phyloP scores from a whole-genome alignment of 2,888 invertebrate species.

The Gari tellinella region DNA sequence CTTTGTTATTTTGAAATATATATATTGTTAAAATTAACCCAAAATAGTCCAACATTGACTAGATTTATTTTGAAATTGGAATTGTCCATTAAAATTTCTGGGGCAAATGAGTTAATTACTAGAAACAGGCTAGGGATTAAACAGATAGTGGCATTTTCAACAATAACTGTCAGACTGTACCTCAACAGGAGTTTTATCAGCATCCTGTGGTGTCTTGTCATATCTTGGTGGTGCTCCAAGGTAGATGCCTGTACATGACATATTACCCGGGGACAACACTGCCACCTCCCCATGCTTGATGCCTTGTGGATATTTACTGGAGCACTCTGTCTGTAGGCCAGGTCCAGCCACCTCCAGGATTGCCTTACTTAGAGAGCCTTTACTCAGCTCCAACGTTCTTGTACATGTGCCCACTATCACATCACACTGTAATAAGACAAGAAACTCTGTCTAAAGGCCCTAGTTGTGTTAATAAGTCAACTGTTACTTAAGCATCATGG shows the following conservation, averaged over 20 bases:
- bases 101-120: too few relatives aligned
- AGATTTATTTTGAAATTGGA: too few relatives aligned
- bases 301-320: conserved; percentile 61
- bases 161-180: too few relatives aligned
- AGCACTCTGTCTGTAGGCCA: conserved; percentile 67
- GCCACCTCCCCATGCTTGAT: conserved; percentile 67
- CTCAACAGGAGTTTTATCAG: conserved; percentile 11
- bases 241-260: conserved; percentile 51
- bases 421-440: conserved; percentile 73
- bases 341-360: conserved; percentile 69
- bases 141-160: too few relatives aligned
- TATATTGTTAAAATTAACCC: too few relatives aligned
- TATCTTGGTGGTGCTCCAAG: conserved; percentile 54
- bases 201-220: conserved; percentile 34
- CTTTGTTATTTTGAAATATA: too few relatives aligned
- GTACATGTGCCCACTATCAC: conserved; percentile 73
- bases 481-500: too few relatives aligned
- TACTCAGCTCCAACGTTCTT: conserved; percentile 63
- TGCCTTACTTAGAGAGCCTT: conserved; percentile 68
- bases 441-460: too few relatives aligned
- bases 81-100: too few relatives aligned
- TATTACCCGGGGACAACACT: conserved; percentile 58
- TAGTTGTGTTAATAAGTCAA: too few relatives aligned
- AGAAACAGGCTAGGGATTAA: too few relatives aligned
- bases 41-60: too few relatives aligned